Conservation (phyloP, 2,113 vertebrate species). For the Sapayoa aenigma region DNA sequence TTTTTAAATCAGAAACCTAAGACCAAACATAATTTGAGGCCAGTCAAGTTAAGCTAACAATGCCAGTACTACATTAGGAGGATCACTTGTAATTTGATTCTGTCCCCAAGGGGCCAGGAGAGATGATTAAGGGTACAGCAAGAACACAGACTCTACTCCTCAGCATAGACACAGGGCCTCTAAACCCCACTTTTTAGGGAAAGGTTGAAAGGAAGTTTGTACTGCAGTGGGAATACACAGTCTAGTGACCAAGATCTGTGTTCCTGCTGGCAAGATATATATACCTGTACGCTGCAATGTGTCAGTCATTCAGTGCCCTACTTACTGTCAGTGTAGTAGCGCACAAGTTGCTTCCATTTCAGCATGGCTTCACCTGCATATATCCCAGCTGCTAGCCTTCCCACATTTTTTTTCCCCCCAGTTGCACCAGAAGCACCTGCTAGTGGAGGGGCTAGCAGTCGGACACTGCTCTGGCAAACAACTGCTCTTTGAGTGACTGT, state of each 20-base stretch:
- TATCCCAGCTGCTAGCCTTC: background rate
- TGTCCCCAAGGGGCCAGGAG: background rate
- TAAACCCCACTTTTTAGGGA: background rate
- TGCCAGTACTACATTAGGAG: background rate
- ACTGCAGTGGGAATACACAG: background rate
- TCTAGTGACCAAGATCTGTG: background rate
- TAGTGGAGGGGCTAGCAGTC: background rate
- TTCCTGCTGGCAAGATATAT: background rate
- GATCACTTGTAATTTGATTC: background rate
- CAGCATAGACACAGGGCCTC: background rate
- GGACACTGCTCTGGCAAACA: background rate
- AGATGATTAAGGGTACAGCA: background rate
- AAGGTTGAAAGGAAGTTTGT: background rate
- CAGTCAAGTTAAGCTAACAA: background rate
- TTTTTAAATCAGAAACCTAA: background rate
- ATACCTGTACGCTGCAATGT: accelerated
- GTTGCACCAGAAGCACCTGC: background rate
- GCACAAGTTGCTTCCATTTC: background rate
- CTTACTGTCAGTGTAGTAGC: background rate
- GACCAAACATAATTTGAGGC: background rate
- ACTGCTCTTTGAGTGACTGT: background rate
- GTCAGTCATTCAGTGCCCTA: background rate
- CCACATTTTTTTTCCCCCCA: background rate
- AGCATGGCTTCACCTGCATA: background rate
- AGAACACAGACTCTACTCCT: background rate